Conservation (phyloP, 2,888 invertebrate species). For the Loripinus fragilis region DNA sequence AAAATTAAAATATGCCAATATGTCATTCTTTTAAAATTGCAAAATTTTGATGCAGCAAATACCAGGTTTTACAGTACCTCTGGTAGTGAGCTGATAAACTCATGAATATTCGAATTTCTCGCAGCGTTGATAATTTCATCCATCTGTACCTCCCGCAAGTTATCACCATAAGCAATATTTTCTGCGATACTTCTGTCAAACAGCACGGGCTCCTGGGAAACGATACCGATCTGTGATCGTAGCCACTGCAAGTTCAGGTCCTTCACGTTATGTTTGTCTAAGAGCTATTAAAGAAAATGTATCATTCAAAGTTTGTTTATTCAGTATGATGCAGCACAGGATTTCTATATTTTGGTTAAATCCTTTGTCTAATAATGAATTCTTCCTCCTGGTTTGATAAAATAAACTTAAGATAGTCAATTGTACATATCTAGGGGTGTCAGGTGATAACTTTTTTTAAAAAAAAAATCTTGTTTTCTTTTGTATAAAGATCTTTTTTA, state of each 20-base stretch:
- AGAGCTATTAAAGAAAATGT: constrained; percentile 47
- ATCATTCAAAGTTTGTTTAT: background rate
- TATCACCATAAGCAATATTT: constrained; percentile 97
- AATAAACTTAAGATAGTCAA: too few relatives aligned
- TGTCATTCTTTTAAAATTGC: too few relatives aligned
- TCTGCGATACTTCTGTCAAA: constrained; percentile 94
- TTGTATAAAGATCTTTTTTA: too few relatives aligned
- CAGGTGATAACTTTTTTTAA: too few relatives aligned
- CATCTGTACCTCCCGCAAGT: constrained; percentile 87
- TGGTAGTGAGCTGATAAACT: constrained; percentile 91
- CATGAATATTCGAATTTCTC: constrained; percentile 93
- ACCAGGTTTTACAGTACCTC: constrained; percentile 73
- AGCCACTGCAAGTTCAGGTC: constrained; percentile 87
- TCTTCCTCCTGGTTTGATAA: too few relatives aligned
- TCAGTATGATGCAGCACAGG: background rate
- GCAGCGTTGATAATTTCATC: constrained; percentile 89
- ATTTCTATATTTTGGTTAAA: background rate
- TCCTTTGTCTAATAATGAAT: background rate
- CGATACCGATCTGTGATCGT: constrained; percentile 92
- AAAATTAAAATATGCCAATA: too few relatives aligned
- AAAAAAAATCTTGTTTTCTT: too few relatives aligned
- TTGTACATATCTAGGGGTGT: too few relatives aligned
- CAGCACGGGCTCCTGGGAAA: constrained; percentile 95
- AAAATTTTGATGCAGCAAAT: too few relatives aligned
- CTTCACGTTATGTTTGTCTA: constrained; percentile 86